These are phyloP conservation scores for Pipistrellus kuhlii DNA, from an alignment of 2,797 vertebrate genomes.

Conservation along the genomic window DNA sequence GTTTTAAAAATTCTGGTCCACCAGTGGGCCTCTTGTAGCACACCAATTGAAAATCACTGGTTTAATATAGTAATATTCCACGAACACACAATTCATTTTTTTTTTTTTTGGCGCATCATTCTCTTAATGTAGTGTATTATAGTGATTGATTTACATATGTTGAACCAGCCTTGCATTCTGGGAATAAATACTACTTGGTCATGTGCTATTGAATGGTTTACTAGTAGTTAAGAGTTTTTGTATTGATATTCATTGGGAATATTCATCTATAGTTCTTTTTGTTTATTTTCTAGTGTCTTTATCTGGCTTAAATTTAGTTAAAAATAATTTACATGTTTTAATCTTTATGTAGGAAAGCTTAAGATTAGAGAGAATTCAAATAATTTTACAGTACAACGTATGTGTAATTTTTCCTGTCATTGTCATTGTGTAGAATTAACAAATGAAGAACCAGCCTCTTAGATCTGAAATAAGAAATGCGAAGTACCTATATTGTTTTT, in stretches of 20 bases:
- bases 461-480: slow-evolving; percentile 43
- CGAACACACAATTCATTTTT: neutral
- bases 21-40: neutral
- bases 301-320: slow-evolving; percentile 23
- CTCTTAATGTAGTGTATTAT: slow-evolving; percentile 7
- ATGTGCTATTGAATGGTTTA: slow-evolving; percentile 21
- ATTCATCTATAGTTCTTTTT: neutral
- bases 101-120: neutral
- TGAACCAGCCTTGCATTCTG: slow-evolving; percentile 7
- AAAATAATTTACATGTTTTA: slow-evolving; percentile 33
- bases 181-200: slow-evolving; percentile 39
- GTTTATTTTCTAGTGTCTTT: neutral
- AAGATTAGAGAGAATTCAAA: slow-evolving; percentile 20
- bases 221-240: slow-evolving; percentile 40
- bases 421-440: slow-evolving; percentile 8
- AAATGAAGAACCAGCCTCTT: slow-evolving; percentile 15
- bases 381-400: neutral
- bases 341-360: slow-evolving; percentile 18
- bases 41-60: neutral
- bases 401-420: neutral
- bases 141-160: slow-evolving; percentile 6
- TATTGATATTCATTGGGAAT: neutral
- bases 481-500: neutral
- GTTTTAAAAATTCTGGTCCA: neutral
- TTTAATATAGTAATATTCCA: neutral